Percentiles rank a stretch among this genome's conserved stretches.
Conservation (phyloP, 64 coral and sea anemone genomes). For the Exaiptasia diaphana region DNA sequence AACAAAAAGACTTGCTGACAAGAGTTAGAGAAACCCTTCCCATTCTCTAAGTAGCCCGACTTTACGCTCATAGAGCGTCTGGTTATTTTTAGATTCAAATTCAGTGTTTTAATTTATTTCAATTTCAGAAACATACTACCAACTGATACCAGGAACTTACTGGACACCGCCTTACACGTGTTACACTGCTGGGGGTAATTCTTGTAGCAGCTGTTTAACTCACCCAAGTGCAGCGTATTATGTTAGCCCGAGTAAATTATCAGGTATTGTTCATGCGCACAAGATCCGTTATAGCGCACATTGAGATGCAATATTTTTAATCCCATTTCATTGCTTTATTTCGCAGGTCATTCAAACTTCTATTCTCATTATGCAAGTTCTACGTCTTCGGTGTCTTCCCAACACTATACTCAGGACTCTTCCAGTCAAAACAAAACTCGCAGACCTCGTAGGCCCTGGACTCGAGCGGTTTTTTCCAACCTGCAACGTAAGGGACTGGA, state of each 20-base stretch:
- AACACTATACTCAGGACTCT: background rate
- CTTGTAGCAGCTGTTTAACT: conserved; percentile 4
- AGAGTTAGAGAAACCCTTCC: too few relatives aligned
- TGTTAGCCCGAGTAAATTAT: background rate
- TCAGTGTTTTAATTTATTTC: background rate
- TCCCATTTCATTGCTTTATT: too few relatives aligned
- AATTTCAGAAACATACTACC: background rate
- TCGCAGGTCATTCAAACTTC: too few relatives aligned
- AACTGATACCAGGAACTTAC: conserved; percentile 15
- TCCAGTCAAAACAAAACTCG: conserved; percentile 15
- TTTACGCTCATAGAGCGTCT: too few relatives aligned
- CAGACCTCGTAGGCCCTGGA: conserved; percentile 59
- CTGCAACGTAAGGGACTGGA: conserved; percentile 60
- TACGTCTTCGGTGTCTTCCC: too few relatives aligned
- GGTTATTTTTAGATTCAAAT: too few relatives aligned
- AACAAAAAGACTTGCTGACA: too few relatives aligned
- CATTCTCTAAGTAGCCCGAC: too few relatives aligned
- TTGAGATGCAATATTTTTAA: background rate
- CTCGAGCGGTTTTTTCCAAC: conserved; percentile 58
- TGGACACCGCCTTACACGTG: conserved; percentile 60
- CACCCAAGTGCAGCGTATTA: background rate
- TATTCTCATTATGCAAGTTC: too few relatives aligned
- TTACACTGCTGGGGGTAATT: conserved; percentile 13
- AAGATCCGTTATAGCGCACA: background rate
- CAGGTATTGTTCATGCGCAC: background rate